Evolutionary conservation across 2,113 vertebrate genomes (phyloP).

Genomic region (Triplophysa dalaica): DNA sequence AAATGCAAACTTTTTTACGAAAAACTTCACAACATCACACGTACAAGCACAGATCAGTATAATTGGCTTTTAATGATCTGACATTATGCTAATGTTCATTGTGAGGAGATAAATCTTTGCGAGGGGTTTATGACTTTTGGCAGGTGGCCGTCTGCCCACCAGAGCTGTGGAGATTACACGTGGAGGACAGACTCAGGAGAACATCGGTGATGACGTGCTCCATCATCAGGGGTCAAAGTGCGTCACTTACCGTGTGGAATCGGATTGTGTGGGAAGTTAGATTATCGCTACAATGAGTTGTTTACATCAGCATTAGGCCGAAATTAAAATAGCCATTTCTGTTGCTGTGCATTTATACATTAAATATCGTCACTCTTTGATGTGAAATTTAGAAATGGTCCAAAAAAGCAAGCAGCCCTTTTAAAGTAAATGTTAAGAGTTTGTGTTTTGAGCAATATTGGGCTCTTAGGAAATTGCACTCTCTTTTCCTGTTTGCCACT

Average conservation of each 20-base stretch:
- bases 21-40: conserved; percentile 43
- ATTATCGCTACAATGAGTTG: conserved; percentile 35
- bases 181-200: conserved; percentile 45
- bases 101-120: conserved; percentile 78
- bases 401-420: neutral
- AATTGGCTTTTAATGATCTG: conserved; percentile 92
- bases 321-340: neutral
- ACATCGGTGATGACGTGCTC: conserved; percentile 25
- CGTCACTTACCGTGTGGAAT: neutral
- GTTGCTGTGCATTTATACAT: conserved; percentile 5
- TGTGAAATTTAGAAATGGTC: conserved; percentile 2
- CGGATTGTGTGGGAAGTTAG: conserved; percentile 26
- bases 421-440: neutral
- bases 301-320: conserved; percentile 12
- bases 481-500: conserved; percentile 16
- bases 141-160: conserved; percentile 74
- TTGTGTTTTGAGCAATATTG: neutral
- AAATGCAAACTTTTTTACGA: conserved; percentile 21
- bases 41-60: conserved; percentile 66
- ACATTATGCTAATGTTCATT: conserved; percentile 89
- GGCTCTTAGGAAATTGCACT: conserved; percentile 20
- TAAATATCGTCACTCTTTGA: conserved; percentile 3
- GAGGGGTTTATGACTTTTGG: conserved; percentile 71
- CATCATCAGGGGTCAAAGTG: conserved; percentile 45
- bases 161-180: conserved; percentile 62